Base-by-base conservation (phyloP, 35 echinoderm and acorn worm species). In the Eucidaris tribuloides region DNA sequence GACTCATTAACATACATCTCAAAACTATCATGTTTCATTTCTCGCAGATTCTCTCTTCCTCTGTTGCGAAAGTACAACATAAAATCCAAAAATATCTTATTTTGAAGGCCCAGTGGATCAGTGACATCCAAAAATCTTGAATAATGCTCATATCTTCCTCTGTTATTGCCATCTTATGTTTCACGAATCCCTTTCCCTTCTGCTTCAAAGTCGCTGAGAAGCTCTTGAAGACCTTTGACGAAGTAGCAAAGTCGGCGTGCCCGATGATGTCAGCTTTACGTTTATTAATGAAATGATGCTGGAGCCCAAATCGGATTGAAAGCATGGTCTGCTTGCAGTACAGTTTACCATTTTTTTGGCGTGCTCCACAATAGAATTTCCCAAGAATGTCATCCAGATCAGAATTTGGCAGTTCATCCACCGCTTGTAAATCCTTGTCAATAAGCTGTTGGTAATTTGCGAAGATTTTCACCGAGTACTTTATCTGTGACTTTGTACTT, bases 11-110 rank as follows among this genome's bases (percentile, higher is more conserved):
- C 14, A 33, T 80, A 15, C 40, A 80, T 11, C 22, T 58, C 45
- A 80, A 80, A 80, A 50, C 43, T 58, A 18, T 23, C 38, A 58
- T 11, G 14, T 17, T 15, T 33, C 41, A 80, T 18, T 18, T 28
- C 43, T 58, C 77, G 40, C 43, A 59, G 45, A 50, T 23, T 23
- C 77, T 80, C 77, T 45, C 77, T 3, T 32, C 77, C 77, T 7
- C 77, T 6, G 40, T 42, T 33, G 29, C 77, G 50, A 80, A 80
- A 80, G 30, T 77, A 54, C n/a, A 80, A 50, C 77, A 58, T 54
- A 17, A n/a, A n/a, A n/a, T n/a, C n/a, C n/a, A n/a, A n/a, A n/a
- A n/a, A n/a, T n/a, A n/a, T n/a, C n/a, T n/a, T n/a, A n/a, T n/a
- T n/a, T n/a, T n/a, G n/a, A 80, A 15, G 30, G 39, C 19, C 14